phyloP scores from a whole-genome alignment of 2,888 invertebrate genomes.

The Acanthosoma haemorrhoidale region DNA sequence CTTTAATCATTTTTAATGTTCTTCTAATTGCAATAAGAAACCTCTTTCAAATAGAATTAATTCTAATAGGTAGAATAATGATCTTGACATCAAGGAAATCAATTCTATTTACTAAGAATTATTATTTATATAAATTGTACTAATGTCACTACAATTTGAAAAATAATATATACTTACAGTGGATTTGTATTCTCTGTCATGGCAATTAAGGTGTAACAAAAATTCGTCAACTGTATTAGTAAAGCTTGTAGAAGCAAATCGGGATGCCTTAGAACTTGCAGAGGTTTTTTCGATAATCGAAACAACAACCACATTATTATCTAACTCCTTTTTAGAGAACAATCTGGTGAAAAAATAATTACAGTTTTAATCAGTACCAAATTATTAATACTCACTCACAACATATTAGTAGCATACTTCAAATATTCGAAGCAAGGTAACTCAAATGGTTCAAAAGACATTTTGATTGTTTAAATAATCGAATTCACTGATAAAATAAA shows the following conservation, averaged over 20 bases:
- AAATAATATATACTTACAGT: conserved; percentile 18
- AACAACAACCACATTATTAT: conserved; percentile 58
- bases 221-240: neutral
- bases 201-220: neutral
- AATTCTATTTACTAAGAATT: no score
- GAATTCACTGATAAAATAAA: no score
- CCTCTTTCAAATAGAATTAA: neutral
- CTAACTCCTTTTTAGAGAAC: neutral
- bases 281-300: conserved; percentile 61
- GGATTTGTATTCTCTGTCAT: conserved; percentile 8
- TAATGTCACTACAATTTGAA: conserved; percentile 6
- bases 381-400: neutral
- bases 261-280: neutral
- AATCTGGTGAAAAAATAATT: neutral
- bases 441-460: neutral
- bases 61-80: no score
- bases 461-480: no score
- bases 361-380: no score
- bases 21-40: neutral
- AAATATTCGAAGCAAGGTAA: neutral
- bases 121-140: no score
- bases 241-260: neutral
- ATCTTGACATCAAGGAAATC: no score
- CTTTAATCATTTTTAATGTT: no score
- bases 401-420: neutral